phyloP scores from a whole-genome alignment of 2,113 vertebrate species.

The Hyperopisus bebe region DNA sequence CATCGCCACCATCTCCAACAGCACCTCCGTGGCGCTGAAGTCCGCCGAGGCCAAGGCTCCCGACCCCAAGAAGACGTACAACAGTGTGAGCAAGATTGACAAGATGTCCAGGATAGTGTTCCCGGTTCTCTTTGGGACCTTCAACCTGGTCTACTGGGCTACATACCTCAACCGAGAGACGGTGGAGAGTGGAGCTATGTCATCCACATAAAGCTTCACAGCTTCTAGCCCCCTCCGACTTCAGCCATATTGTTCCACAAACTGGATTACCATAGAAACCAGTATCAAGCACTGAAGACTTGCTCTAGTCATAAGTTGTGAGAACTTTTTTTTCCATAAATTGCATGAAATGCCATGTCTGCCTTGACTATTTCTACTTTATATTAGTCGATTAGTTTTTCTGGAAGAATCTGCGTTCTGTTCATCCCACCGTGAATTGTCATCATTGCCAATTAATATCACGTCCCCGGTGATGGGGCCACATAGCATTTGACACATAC shows the following conservation, averaged over 20 bases:
- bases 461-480: neutral
- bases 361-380: constrained; percentile 76
- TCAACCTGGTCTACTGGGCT: constrained; percentile 97
- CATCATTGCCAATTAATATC: constrained; percentile 19
- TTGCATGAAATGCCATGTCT: constrained; percentile 80
- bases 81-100: constrained; percentile 98
- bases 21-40: constrained; percentile 69
- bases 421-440: constrained; percentile 24
- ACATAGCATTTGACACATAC: constrained; percentile 57
- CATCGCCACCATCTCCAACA: constrained; percentile 76
- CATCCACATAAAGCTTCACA: constrained; percentile 62
- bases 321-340: constrained; percentile 52
- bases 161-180: constrained; percentile 96
- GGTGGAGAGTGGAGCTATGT: constrained; percentile 77
- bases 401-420: constrained; percentile 43
- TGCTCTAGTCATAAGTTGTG: constrained; percentile 55
- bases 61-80: constrained; percentile 96
- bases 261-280: constrained; percentile 51
- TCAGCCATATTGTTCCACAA: constrained; percentile 56
- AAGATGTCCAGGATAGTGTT: constrained; percentile 97
- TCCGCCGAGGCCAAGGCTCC: constrained; percentile 70
- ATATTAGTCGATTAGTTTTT: constrained; percentile 66
- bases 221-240: constrained; percentile 43
- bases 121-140: constrained; percentile 90
- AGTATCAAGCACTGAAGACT: constrained; percentile 57